Evolutionary conservation across 1,140 invertebrate species (phyloP), one percentile per base, ranked within the genome.

Genomic region (Drosophila pruinosa): DNA sequence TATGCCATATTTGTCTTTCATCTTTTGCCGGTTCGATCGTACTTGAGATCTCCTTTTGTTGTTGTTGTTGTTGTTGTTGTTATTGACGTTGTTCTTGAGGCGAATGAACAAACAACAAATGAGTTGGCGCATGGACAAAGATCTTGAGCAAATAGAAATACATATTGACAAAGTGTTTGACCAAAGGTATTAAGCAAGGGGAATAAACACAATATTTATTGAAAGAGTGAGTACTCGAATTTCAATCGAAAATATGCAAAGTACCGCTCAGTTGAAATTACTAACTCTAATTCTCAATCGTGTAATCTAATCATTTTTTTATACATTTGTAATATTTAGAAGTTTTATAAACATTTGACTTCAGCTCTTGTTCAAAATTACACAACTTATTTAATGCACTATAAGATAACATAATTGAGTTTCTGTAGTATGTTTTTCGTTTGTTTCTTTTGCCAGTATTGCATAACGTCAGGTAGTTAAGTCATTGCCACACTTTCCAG

Each of bases 111-210:
- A 83, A 83, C 63, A 83, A 86, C 72, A 80, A 83, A 78, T 83
- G 75, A 78, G 61, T 65, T 82, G 75, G 78, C 74, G 78, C 75
- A 85, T 69, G 79, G 65, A 50, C 80, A 68, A 63, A 68, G 70
- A 77, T 78, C 69, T 69, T 77, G n/a, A 52, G 47, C 47, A 61
- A 79, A 75, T 50, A 70, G 14, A 48, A 48, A 10, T 48, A n/a
- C n/a, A n/a, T n/a, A 50, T 50, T 50, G 47, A 17, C 21, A 12
- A 52, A 22, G 24, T 28, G 38, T 43, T 43, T 28, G 47, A 41
- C 4, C 47, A 50, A 14, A 2, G 17, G 47, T n/a, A 50, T 50
- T 50, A 14, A 14, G 14, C 38, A 28, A 19, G 36, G 3, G 10
- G 41, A 17, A 52, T n/a, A 34, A 34, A 34, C n/a, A 12, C 10